phyloP scores from a whole-genome alignment of 2,797 vertebrate genomes.

The Pangasius krempfi region DNA sequence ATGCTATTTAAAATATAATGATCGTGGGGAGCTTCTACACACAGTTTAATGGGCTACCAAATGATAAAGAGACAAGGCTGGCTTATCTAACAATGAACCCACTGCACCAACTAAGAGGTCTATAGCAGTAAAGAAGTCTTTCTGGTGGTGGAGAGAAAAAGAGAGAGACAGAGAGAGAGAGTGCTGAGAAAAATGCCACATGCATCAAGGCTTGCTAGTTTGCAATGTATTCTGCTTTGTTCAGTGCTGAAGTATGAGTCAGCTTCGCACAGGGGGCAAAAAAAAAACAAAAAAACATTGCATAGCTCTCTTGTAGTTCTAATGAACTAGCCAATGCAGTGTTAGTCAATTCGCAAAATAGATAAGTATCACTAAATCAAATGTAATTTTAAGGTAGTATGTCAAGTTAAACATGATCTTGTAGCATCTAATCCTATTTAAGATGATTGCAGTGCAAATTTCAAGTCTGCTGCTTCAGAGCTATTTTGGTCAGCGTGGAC shows the following conservation, averaged over 20 bases:
- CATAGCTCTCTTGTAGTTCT: background rate
- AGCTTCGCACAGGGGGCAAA: background rate
- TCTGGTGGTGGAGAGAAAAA: background rate
- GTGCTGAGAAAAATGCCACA: background rate
- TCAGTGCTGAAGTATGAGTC: background rate
- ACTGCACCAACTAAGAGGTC: background rate
- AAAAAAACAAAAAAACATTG: background rate
- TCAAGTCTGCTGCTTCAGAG: background rate
- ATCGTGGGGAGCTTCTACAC: background rate
- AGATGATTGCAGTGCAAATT: background rate
- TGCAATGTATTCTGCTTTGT: background rate
- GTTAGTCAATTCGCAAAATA: background rate
- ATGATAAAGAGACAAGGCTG: background rate
- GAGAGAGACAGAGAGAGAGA: background rate
- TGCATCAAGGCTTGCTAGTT: background rate
- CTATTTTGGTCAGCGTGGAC: background rate
- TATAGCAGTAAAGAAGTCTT: background rate
- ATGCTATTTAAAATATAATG: conserved; percentile 11
- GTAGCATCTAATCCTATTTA: background rate
- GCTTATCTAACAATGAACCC: background rate
- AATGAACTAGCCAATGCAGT: background rate
- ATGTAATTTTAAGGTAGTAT: background rate
- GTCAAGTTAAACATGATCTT: background rate
- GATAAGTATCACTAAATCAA: background rate
- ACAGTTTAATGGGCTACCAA: background rate